These are phyloP conservation scores for Carettochelys insculpta DNA, from an alignment of 2,113 vertebrate species.

Conservation along the genomic window DNA sequence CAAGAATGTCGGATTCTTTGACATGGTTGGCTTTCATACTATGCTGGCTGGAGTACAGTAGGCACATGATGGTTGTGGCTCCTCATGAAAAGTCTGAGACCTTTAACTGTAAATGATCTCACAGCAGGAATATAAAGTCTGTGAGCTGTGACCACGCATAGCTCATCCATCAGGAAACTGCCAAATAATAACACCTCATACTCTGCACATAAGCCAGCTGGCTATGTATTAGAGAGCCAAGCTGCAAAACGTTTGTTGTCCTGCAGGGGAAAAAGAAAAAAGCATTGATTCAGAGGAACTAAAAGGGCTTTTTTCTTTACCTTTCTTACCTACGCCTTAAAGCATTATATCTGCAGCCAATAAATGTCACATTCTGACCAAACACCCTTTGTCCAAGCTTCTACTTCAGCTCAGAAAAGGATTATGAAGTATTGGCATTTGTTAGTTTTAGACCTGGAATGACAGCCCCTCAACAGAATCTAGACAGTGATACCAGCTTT, in stretches of 20 bases:
- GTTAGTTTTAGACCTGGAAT: not conserved
- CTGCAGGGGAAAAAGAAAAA: not conserved
- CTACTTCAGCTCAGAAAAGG: not conserved
- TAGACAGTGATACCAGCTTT: not conserved
- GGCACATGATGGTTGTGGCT: not conserved
- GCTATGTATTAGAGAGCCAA: not conserved
- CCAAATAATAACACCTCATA: conserved; percentile 10
- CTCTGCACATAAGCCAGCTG: conserved; percentile 12
- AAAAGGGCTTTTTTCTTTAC: not conserved
- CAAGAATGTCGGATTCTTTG: not conserved
- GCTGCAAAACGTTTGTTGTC: conserved; percentile 18
- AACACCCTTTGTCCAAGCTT: not conserved
- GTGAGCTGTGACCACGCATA: not conserved
- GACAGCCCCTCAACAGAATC: not conserved
- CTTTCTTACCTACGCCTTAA: conserved; percentile 4
- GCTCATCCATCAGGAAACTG: not conserved
- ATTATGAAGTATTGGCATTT: not conserved
- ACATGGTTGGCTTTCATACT: not conserved
- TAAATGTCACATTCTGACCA: not conserved
- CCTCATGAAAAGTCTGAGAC: not conserved
- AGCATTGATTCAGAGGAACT: not conserved
- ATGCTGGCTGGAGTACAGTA: not conserved
- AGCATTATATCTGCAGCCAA: not conserved
- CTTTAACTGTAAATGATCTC: not conserved
- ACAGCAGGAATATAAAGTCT: not conserved